Conservation (phyloP, 1,140 invertebrate species). For the Octopus sinensis region DNA sequence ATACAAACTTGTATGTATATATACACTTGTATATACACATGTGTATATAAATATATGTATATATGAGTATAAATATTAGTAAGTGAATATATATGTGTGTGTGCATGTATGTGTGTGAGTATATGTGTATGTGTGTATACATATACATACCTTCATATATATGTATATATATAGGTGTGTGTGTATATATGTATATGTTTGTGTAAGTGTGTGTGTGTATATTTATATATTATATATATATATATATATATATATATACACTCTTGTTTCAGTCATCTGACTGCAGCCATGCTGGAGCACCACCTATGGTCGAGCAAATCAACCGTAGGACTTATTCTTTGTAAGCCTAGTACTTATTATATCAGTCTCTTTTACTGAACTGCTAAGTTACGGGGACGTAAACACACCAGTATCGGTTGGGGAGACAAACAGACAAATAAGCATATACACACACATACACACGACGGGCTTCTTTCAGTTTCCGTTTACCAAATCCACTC, state of each 20-base stretch:
- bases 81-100: background rate
- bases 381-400: no score
- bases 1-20: background rate
- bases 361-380: no score
- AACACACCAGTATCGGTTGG: no score
- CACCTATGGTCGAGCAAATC: no score
- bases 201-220: background rate
- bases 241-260: background rate
- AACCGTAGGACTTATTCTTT: no score
- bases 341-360: no score
- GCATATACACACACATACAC: no score
- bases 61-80: background rate
- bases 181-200: background rate
- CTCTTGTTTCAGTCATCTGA: background rate
- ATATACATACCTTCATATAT: background rate
- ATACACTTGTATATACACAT: background rate
- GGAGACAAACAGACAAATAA: no score
- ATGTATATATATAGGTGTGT: background rate
- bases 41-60: background rate
- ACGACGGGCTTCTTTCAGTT: no score
- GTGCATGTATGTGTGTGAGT: background rate
- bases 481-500: no score
- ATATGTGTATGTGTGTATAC: background rate
- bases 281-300: background rate
- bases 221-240: background rate